Evolutionary conservation across 1,140 invertebrate genomes (phyloP), one percentile per base, ranked within the genome.

Genomic region (Hydropsyche tenuis): DNA sequence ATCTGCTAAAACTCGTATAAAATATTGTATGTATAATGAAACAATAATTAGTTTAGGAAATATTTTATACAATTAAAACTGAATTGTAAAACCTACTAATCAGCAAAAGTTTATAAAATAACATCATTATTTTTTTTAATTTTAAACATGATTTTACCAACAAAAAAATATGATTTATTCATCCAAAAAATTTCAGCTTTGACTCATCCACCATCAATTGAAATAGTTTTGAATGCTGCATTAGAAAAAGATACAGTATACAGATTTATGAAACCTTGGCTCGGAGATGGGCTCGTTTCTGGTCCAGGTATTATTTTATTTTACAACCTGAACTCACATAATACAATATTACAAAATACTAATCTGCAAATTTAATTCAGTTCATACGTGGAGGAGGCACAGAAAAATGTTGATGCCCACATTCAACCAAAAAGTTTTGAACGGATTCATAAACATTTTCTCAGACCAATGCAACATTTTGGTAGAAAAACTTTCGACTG

Each of bases 401-500:
- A 73, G 80, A 14, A 80, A 93, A 83, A 86, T 95, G 70, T 80
- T 97, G n/a, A 96, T 93, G 0, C 94, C 95, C 11, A 89, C 93
- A 0, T 96, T 97, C 80, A 94, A 95, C 81, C 95, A 95, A 80
- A 90, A 90, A 74, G 94, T 97, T 71, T 84, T 97, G 18, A 90
- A 96, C 76, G 89, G 93, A 77, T 96, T 96, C 79, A 79, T 95
- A 14, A 87, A 89, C 27, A 87, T 95, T 0, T 94, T 97, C 81
- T 90, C 91, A 77, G 88, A 91, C 73, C 91, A 96, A 78, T 86
- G 89, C 30, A 81, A 85, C 7, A 84, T 88, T 20, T 82, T 97
- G 69, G 83, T 90, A 0, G 79, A 88, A 3, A 88, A 89, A 77
- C 79, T 97, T 37, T 78, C 83, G 65, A 75, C 80, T 25, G 85